phyloP scores from a whole-genome alignment of 2,888 invertebrate genomes.

The Herminia tarsipennalis region DNA sequence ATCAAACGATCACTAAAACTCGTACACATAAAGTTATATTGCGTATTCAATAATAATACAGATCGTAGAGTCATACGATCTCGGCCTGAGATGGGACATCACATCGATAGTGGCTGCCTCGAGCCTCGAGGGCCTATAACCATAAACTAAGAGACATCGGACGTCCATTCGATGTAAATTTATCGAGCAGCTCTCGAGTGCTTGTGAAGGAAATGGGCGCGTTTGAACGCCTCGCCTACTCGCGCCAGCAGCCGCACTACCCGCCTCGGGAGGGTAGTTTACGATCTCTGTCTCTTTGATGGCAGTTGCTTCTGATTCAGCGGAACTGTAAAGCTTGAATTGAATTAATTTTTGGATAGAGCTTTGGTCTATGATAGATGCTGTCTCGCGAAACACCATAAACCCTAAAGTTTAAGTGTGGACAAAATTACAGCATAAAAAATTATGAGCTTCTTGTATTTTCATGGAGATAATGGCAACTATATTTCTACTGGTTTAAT shows the following conservation, averaged over 20 bases:
- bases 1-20: not conserved
- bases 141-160: constrained; percentile 39
- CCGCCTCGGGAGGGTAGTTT: constrained; percentile 11
- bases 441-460: too few species aligned
- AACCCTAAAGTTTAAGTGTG: too few species aligned
- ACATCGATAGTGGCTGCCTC: not conserved
- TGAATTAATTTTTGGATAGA: constrained; percentile 6
- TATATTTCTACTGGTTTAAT: too few species aligned
- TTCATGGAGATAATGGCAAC: too few species aligned
- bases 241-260: constrained; percentile 29
- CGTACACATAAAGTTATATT: not conserved
- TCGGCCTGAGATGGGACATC: constrained; percentile 1
- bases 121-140: constrained; percentile 24
- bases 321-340: not conserved
- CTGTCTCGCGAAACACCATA: too few species aligned
- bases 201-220: constrained; percentile 22
- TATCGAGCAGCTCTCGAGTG: constrained; percentile 34
- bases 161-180: constrained; percentile 42
- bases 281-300: constrained; percentile 5
- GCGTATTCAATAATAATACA: not conserved
- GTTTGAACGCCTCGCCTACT: constrained; percentile 21
- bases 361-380: not conserved
- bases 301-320: not conserved
- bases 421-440: too few species aligned
- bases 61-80: not conserved